phyloP scores from a whole-genome alignment of 2,888 invertebrate species.

The Lycocerus yunnanus region DNA sequence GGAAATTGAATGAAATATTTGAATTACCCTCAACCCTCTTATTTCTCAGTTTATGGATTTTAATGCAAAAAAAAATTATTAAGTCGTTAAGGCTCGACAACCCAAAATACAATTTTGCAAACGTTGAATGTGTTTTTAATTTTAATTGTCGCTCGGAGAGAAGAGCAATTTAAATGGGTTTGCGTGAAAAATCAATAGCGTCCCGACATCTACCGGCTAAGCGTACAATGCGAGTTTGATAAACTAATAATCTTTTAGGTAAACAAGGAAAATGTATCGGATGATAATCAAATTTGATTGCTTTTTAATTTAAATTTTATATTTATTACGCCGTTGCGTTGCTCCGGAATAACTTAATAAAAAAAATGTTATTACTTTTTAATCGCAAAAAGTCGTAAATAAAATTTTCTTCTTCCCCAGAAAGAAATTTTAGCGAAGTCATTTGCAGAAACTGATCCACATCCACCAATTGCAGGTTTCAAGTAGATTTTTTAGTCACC shows the following conservation, averaged over 20 bases:
- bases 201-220: conserved; percentile 5
- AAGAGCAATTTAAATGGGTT: not conserved
- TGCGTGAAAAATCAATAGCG: not conserved
- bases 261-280: not conserved
- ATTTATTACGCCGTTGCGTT: too few relatives aligned
- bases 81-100: not conserved
- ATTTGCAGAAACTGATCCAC: too few relatives aligned
- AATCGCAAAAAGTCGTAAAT: too few relatives aligned
- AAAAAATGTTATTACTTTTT: too few relatives aligned
- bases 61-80: not conserved
- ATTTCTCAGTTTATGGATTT: not conserved
- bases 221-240: not conserved
- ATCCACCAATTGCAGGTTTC: too few relatives aligned
- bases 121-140: not conserved
- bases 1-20: not conserved
- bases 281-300: too few relatives aligned
- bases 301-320: too few relatives aligned
- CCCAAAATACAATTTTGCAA: not conserved
- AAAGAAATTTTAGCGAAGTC: too few relatives aligned
- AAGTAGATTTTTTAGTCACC: too few relatives aligned
- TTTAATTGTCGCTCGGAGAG: not conserved
- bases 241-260: not conserved
- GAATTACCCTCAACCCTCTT: not conserved
- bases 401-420: too few relatives aligned
- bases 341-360: too few relatives aligned